phyloP scores from a whole-genome alignment of 2,888 invertebrate genomes.

The Netelia virgata region DNA sequence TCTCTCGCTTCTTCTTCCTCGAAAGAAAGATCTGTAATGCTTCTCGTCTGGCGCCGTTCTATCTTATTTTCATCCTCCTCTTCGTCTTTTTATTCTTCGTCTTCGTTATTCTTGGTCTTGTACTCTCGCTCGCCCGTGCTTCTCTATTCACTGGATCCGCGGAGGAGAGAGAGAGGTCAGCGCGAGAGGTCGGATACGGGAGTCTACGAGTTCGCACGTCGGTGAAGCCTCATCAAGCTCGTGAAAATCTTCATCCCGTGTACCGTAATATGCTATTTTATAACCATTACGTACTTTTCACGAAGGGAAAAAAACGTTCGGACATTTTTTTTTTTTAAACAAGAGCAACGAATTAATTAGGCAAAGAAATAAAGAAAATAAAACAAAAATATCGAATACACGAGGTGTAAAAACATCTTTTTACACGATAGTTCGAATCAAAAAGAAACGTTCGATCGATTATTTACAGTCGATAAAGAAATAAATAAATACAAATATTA shows the following conservation, averaged over 20 bases:
- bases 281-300: not conserved
- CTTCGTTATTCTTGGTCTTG: conserved; percentile 39
- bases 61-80: conserved; percentile 55
- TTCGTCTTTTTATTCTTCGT: conserved; percentile 8
- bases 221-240: conserved; percentile 58
- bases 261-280: conserved; percentile 36
- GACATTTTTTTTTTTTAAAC: no score
- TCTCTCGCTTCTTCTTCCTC: conserved; percentile 62
- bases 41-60: conserved; percentile 69
- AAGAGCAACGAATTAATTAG: no score
- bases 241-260: conserved; percentile 56
- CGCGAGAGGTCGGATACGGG: conserved; percentile 64
- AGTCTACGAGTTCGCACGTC: conserved; percentile 67
- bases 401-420: no score
- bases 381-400: no score
- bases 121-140: conserved; percentile 24
- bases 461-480: not conserved
- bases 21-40: conserved; percentile 50
- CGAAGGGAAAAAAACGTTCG: not conserved
- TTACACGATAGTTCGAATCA: no score
- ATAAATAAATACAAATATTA: not conserved
- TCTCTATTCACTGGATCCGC: conserved; percentile 45
- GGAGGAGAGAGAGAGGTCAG: conserved; percentile 50
- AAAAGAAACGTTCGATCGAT: not conserved
- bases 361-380: no score